Base-by-base conservation (phyloP, 2,797 vertebrate species). In the Kryptolebias ocellatus region DNA sequence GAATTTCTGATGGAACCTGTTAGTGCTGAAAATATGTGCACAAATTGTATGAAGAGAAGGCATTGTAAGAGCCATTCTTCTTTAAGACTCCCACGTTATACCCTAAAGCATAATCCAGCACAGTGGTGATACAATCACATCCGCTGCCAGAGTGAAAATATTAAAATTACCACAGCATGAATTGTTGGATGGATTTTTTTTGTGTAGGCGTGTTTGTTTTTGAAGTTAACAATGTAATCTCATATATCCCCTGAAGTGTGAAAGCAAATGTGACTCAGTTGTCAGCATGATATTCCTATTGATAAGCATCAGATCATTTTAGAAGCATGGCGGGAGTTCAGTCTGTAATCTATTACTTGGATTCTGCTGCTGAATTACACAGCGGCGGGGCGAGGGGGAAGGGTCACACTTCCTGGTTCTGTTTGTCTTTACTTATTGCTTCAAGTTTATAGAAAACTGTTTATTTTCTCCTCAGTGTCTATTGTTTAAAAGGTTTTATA, bases 401-500 rank as follows among this genome's bases (percentile, higher is more conserved):
- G 2, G 46, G 17, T 39, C 53, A 50, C 24, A 24, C 59, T 79
- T 88, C 77, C 46, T 67, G 69, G 39, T 71, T 70, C 46, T 83
- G 68, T 79, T 82, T 67, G 16, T 60, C 46, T 76, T 72, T 53
- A 55, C 54, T 62, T 56, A 49, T 37, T 53, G 56, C 53, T 77
- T 37, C 47, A 76, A 1, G 52, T 77, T 76, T 85, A 20, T 78
- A 58, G 46, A 55, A 70, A 87, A 72, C 27, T 16, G 31, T 68
- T 10, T 63, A 4, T 70, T 51, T 82, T 72, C 80, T 12, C n/a
- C 62, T 81, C 60, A n/a, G 3, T 39, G 15, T 63, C 45, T 44
- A 64, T 77, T 90, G 85, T 88, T 80, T 20, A 27, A 58, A 37
- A 53, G 68, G 59, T 80, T 31, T 64, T 47, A 49, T 46, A 62